Percentiles rank a stretch among this genome's conserved stretches.
phyloP scores from a whole-genome alignment of 2,797 vertebrate genomes.

The Taenioides sp. region DNA sequence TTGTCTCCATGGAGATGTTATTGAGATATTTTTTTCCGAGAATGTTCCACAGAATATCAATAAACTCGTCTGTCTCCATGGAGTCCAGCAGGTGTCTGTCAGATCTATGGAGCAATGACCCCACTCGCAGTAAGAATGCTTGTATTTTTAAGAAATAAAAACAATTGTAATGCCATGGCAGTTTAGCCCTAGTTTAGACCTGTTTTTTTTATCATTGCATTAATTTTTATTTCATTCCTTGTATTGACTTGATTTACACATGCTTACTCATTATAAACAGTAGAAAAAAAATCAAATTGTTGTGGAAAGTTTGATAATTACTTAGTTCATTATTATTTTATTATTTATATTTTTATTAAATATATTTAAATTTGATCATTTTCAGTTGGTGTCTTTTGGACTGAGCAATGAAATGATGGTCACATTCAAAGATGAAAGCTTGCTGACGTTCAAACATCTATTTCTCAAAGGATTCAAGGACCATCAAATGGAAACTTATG shows the following conservation, averaged over 20 bases:
- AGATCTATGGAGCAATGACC: too few species aligned
- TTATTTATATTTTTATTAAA: too few species aligned
- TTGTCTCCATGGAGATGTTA: neutral
- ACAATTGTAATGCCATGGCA: neutral
- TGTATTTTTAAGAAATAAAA: neutral
- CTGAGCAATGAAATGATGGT: slow-evolving; percentile 97
- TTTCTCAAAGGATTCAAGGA: slow-evolving; percentile 92
- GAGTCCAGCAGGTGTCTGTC: too few species aligned
- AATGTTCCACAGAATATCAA: neutral
- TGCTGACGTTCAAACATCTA: slow-evolving; percentile 89
- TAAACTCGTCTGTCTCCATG: neutral
- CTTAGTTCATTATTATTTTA: too few species aligned
- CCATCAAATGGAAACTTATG: slow-evolving; percentile 76
- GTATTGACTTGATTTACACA: too few species aligned
- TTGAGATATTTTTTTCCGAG: neutral
- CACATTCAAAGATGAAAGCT: slow-evolving; percentile 92
- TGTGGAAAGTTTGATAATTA: too few species aligned
- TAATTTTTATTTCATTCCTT: too few species aligned
- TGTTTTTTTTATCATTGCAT: too few species aligned
- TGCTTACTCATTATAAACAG: too few species aligned
- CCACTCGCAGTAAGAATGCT: neutral
- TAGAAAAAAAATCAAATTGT: too few species aligned
- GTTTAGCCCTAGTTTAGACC: too few species aligned
- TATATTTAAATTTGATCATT: neutral
- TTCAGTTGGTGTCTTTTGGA: slow-evolving; percentile 89